Conservation (phyloP, 1,140 invertebrate species). For the Antheraea mylitta region DNA sequence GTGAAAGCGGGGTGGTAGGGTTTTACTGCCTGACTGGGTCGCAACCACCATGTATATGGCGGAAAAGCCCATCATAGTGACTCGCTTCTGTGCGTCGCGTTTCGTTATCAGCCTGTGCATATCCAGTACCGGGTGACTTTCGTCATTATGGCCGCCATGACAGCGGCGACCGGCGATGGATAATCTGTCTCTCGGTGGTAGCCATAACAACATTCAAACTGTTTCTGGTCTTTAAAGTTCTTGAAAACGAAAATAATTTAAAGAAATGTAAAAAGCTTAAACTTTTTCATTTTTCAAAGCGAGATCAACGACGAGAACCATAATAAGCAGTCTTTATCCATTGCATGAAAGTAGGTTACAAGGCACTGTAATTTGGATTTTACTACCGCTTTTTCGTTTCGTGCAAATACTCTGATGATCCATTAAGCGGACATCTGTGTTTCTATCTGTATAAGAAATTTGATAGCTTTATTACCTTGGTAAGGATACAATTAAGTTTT, state of each 20-base stretch:
- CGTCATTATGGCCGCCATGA: no score
- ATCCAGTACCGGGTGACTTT: no score
- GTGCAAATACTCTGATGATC: conserved; percentile 17
- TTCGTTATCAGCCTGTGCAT: no score
- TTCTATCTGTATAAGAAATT: background rate
- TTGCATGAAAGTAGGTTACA: conserved; percentile 30
- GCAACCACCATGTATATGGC: no score
- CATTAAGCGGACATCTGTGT: background rate
- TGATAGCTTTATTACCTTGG: background rate
- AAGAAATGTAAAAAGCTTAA: conserved; percentile 14
- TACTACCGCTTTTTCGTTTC: conserved; percentile 6
- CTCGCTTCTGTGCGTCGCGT: no score
- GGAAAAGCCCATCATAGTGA: no score
- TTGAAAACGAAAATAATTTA: background rate
- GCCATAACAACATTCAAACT: background rate
- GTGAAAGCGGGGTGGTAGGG: no score
- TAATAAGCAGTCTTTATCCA: conserved; percentile 25
- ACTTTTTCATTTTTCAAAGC: conserved; percentile 21
- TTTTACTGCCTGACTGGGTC: no score
- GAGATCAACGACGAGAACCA: conserved; percentile 16
- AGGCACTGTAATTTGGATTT: conserved; percentile 29
- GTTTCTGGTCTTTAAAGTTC: background rate
- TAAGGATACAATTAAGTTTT: background rate
- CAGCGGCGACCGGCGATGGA: no score
- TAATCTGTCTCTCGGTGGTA: no score